phyloP scores from a whole-genome alignment of 2,888 invertebrate genomes.

The Rhyacophila evoluta region DNA sequence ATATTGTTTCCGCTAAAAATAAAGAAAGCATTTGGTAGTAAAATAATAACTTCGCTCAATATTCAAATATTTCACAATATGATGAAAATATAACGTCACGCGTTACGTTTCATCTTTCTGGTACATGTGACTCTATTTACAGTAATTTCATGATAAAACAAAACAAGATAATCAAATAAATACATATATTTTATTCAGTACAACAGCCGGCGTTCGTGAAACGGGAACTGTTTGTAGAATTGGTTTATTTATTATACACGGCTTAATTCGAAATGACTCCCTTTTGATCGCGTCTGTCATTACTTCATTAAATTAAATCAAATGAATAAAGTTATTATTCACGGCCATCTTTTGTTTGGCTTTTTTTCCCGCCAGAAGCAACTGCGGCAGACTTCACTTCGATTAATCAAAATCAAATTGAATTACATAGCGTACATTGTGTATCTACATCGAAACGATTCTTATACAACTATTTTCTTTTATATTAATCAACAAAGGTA shows the following conservation, averaged over 20 bases:
- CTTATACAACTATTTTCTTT: no score
- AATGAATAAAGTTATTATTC: conserved; percentile 19
- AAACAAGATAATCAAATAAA: no score
- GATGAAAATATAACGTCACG: no score
- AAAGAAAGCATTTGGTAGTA: no score
- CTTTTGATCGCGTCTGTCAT: conserved; percentile 14
- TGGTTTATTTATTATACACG: not conserved
- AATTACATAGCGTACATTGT: not conserved
- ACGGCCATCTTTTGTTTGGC: not conserved
- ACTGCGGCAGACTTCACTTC: not conserved
- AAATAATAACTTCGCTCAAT: no score
- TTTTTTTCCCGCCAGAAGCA: not conserved
- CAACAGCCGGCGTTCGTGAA: not conserved
- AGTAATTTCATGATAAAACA: no score
- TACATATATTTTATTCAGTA: no score
- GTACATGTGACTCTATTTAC: no score
- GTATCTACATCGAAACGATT: not conserved
- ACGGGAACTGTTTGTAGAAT: not conserved
- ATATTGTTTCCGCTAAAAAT: no score
- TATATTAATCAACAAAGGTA: no score
- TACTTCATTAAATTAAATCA: conserved; percentile 18
- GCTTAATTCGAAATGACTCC: not conserved
- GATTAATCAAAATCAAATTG: conserved; percentile 12
- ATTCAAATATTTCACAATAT: no score
- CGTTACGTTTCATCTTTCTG: no score